A percentile compares a stretch with the other conserved stretches of the same genome.
These are phyloP conservation scores for Spheniscus humboldti DNA, from an alignment of 2,797 vertebrate species.

Conservation along the genomic window DNA sequence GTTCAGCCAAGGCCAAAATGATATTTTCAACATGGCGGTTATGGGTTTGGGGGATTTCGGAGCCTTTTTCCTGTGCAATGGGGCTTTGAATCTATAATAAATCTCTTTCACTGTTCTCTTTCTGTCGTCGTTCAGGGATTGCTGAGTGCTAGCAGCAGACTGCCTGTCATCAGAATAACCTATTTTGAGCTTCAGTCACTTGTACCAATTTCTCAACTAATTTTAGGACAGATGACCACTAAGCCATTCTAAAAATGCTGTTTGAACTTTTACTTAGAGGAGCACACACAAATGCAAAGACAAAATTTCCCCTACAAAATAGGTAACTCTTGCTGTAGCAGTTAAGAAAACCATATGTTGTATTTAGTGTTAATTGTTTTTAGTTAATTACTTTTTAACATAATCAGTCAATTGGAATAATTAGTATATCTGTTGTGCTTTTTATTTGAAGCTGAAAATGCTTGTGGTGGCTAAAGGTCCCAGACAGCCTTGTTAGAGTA, in stretches of 20 bases:
- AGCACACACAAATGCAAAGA: neutral
- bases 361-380: neutral
- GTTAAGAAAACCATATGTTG: neutral
- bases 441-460: neutral
- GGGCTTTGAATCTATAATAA: neutral
- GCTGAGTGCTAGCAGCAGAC: neutral
- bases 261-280: neutral
- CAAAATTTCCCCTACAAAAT: neutral
- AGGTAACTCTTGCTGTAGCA: neutral
- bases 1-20: neutral
- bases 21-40: rapidly evolving
- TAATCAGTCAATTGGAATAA: neutral
- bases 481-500: neutral
- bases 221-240: neutral
- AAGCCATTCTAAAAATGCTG: neutral
- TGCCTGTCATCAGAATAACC: neutral
- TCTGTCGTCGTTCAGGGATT: neutral
- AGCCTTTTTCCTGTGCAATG: neutral
- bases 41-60: neutral
- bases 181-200: neutral
- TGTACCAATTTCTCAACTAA: neutral
- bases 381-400: neutral
- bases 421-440: neutral
- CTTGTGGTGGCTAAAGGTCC: neutral
- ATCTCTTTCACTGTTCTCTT: neutral